Conservation (phyloP, 2,113 vertebrate genomes). For the Dipodomys merriami region DNA sequence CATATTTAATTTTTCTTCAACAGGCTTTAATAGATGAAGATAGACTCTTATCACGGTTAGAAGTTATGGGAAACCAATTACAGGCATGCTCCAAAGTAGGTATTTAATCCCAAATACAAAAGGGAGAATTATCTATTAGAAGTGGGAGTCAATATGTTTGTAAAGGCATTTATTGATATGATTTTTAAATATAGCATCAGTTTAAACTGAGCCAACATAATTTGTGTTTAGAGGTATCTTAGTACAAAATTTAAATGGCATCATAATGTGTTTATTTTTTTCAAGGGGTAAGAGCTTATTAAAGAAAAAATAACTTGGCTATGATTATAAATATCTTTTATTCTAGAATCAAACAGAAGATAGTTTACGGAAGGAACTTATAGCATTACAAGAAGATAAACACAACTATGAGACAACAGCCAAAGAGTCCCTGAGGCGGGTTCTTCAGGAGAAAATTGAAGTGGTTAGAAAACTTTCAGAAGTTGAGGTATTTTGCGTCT, state of each 20-base stretch:
- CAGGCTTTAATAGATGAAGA: constrained; percentile 99
- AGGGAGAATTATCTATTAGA: constrained; percentile 20
- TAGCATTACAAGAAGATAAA: constrained; percentile 98
- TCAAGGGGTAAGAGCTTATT: background rate
- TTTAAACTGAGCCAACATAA: background rate
- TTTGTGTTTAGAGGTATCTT: constrained; percentile 48
- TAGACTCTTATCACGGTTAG: constrained; percentile 96
- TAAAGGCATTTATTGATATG: constrained; percentile 22
- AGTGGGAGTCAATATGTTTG: constrained; percentile 38
- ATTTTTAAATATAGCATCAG: constrained; percentile 54
- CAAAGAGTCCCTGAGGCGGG: constrained; percentile 98
- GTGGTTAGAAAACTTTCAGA: constrained; percentile 98
- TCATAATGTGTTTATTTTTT: constrained; percentile 49
- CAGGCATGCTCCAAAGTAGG: constrained; percentile 97
- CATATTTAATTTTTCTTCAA: constrained; percentile 65
- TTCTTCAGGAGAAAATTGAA: constrained; percentile 99
- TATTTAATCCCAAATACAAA: constrained; percentile 64
- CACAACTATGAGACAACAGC: constrained; percentile 99
- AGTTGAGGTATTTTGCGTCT: constrained; percentile 92
- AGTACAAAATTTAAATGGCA: constrained; percentile 23
- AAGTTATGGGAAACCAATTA: constrained; percentile 99
- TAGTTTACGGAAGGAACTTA: constrained; percentile 95
- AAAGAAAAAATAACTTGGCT: constrained; percentile 49
- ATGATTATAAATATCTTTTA: constrained; percentile 62
- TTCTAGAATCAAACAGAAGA: constrained; percentile 97